Percentiles rank a stretch among this genome's conserved stretches.
phyloP scores from a whole-genome alignment of 2,888 invertebrate species.

The Poecilobothrus nobilitatus region DNA sequence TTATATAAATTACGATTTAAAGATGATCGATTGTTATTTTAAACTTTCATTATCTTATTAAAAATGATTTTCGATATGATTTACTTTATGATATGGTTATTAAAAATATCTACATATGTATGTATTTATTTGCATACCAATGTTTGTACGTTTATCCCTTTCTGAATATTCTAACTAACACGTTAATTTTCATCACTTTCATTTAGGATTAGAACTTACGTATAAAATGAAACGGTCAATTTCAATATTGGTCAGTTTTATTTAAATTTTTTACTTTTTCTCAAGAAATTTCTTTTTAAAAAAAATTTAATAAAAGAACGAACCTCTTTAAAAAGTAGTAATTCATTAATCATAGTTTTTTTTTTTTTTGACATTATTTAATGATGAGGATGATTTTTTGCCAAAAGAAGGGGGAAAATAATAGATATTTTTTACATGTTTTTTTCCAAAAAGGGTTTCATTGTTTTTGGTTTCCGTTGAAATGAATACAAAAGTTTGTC shows the following conservation, averaged over 20 bases:
- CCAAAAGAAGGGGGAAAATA: not conserved
- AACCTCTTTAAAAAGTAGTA: not conserved
- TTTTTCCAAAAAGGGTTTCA: not conserved
- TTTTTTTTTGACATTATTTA: not conserved
- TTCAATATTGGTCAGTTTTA: not conserved
- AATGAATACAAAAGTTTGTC: not conserved
- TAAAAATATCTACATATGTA: too few relatives aligned
- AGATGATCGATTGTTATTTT: too few relatives aligned
- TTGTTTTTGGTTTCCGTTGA: not conserved
- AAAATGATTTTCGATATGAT: too few relatives aligned
- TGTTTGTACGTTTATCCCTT: too few relatives aligned
- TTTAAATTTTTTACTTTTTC: not conserved
- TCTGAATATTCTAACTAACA: too few relatives aligned
- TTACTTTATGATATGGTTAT: too few relatives aligned
- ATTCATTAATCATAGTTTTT: not conserved
- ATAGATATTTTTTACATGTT: too few relatives aligned
- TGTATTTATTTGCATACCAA: too few relatives aligned
- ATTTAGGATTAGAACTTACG: too few relatives aligned
- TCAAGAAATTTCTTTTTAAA: not conserved
- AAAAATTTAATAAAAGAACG: not conserved
- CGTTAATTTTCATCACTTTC: too few relatives aligned
- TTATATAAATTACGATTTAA: too few relatives aligned
- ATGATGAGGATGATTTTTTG: not conserved
- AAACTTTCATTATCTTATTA: too few relatives aligned
- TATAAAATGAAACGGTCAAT: not conserved